Percentiles rank a stretch among this genome's conserved stretches.
phyloP scores from a whole-genome alignment of 2,888 invertebrate genomes.

The Drosophila robusta region DNA sequence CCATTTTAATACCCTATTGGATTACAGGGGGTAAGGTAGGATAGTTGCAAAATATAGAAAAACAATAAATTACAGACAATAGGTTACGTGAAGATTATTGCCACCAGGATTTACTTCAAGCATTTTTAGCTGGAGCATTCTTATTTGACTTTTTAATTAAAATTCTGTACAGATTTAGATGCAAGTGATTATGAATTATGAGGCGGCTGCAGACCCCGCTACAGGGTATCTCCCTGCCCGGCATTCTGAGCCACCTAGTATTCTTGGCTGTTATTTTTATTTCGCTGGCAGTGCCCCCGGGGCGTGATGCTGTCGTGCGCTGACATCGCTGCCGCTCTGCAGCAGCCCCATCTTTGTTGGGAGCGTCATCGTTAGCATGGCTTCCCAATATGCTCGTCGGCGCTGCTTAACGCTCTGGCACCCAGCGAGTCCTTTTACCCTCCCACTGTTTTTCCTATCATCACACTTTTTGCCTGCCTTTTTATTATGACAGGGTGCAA shows the following conservation, averaged over 20 bases:
- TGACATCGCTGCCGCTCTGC: slow-evolving; percentile 50
- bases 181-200: not conserved
- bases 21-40: too few relatives aligned
- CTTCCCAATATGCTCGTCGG: slow-evolving; percentile 43
- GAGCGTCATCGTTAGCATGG: slow-evolving; percentile 50
- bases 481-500: slow-evolving; percentile 66
- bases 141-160: too few relatives aligned
- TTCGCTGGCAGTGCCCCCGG: slow-evolving; percentile 45
- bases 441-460: slow-evolving; percentile 30
- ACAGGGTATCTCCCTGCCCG: slow-evolving; percentile 14
- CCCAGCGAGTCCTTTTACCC: slow-evolving; percentile 32
- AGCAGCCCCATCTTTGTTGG: slow-evolving; percentile 23
- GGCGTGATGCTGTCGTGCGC: slow-evolving; percentile 71
- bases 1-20: slow-evolving; percentile 10
- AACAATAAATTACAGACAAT: too few relatives aligned
- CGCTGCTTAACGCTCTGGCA: slow-evolving; percentile 56
- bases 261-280: slow-evolving; percentile 17
- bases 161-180: not conserved
- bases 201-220: not conserved
- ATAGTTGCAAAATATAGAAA: too few relatives aligned
- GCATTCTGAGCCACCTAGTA: not conserved
- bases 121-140: too few relatives aligned
- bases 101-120: too few relatives aligned
- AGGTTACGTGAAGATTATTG: too few relatives aligned
- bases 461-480: slow-evolving; percentile 49